Percentiles rank a stretch among this genome's conserved stretches.
Evolutionary conservation across 2,113 vertebrate genomes (phyloP).

Genomic region (Vanacampus margaritifer): DNA sequence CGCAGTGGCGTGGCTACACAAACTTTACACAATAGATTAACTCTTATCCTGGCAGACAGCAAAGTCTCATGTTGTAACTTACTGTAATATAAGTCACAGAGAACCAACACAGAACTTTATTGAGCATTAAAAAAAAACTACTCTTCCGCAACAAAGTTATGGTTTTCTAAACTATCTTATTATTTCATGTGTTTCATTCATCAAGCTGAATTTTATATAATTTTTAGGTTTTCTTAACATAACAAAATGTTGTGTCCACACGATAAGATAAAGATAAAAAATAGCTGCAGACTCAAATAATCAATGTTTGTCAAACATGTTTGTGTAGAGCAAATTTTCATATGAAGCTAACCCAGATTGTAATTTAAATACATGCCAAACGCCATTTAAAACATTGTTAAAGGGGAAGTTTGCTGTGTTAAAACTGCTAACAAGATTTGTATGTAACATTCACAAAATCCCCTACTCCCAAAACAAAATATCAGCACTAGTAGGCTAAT

Average conservation of each 20-base stretch:
- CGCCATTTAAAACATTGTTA: no score
- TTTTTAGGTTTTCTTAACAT: background rate
- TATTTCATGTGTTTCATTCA: background rate
- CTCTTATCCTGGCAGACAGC: slow-evolving; percentile 33
- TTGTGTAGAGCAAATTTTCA: no score
- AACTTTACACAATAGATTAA: slow-evolving; percentile 44
- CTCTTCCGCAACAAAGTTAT: background rate
- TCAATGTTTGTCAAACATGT: no score
- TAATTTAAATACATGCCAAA: no score
- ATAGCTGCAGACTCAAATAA: background rate
- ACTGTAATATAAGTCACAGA: slow-evolving; percentile 23
- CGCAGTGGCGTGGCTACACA: slow-evolving; percentile 30
- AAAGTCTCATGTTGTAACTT: slow-evolving; percentile 24
- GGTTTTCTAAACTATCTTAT: background rate
- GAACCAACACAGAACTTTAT: background rate
- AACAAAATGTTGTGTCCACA: background rate
- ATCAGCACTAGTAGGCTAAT: no score
- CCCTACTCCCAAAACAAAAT: no score
- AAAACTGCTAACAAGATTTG: no score
- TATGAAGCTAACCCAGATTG: no score
- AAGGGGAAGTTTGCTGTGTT: no score
- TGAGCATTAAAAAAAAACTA: background rate
- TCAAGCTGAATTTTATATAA: background rate
- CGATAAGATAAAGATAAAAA: background rate
- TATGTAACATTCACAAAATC: no score